Percentiles rank a stretch among this genome's conserved stretches.
phyloP scores from a whole-genome alignment of 1,140 invertebrate species.

The Hydropsyche tenuis region DNA sequence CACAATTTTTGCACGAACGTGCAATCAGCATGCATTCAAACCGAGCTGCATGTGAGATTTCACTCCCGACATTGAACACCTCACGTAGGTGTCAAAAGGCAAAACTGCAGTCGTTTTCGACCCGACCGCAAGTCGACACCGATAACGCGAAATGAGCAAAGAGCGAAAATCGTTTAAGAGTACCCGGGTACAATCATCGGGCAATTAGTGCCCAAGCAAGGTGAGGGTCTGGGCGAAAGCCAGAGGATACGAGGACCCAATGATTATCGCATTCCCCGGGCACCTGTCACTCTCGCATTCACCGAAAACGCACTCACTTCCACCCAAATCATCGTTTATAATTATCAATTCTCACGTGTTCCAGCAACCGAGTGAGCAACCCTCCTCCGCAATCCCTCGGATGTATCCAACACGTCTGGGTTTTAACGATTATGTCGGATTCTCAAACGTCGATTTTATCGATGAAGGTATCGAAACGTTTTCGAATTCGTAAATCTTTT shows the following conservation, averaged over 20 bases:
- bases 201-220: constrained; percentile 4
- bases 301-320: constrained; percentile 21
- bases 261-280: constrained; percentile 31
- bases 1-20: too few relatives aligned
- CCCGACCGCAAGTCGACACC: not conserved
- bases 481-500: too few relatives aligned
- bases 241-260: not conserved
- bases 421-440: not conserved
- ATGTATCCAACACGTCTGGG: too few relatives aligned
- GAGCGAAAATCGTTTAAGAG: too few relatives aligned
- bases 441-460: constrained; percentile 8
- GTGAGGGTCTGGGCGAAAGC: not conserved
- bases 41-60: too few relatives aligned
- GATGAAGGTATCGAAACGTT: too few relatives aligned
- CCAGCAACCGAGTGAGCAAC: not conserved
- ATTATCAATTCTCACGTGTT: constrained; percentile 40
- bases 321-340: constrained; percentile 39
- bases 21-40: too few relatives aligned
- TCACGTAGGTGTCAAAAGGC: too few relatives aligned
- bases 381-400: not conserved
- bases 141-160: too few relatives aligned
- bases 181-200: too few relatives aligned
- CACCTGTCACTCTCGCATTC: constrained; percentile 34
- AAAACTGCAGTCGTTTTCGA: not conserved
- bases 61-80: constrained; percentile 17